Conservation (phyloP, 92 coral and sea anemone genomes). For the Galaxea fascicularis region DNA sequence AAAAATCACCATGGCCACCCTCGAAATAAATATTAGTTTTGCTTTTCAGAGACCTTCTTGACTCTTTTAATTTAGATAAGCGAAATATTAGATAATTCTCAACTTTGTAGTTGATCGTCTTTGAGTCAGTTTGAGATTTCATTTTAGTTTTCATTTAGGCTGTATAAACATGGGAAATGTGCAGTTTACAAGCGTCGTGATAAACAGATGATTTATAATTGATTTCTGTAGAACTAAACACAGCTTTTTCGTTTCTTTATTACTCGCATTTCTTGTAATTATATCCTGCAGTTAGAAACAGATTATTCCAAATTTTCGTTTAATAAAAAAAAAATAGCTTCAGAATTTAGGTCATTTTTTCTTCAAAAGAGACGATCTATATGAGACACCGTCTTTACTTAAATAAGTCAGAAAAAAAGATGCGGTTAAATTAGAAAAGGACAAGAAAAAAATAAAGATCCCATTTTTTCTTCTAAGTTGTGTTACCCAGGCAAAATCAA, state of each 20-base stretch:
- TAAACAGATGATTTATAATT: no score
- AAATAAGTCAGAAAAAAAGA: background rate
- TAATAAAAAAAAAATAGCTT: background rate
- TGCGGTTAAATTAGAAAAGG: no score
- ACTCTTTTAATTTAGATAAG: no score
- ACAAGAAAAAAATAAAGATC: background rate
- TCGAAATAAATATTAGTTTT: no score
- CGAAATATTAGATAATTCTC: no score
- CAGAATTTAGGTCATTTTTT: background rate
- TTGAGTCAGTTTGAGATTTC: no score
- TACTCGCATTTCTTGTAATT: constrained; percentile 21
- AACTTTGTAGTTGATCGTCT: no score
- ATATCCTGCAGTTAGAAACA: constrained; percentile 1
- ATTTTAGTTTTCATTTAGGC: no score
- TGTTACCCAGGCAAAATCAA: background rate
- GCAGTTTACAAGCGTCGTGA: no score
- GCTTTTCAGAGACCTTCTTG: no score
- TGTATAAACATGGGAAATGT: no score
- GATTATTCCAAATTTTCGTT: background rate
- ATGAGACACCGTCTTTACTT: background rate
- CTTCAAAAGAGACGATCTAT: background rate
- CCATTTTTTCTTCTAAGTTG: background rate
- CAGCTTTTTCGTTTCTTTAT: constrained; percentile 15
- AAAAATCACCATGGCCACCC: no score
- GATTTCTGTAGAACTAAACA: background rate